Conservation (phyloP, 35 echinoderm and acorn worm genomes). For the Lytechinus variegatus region DNA sequence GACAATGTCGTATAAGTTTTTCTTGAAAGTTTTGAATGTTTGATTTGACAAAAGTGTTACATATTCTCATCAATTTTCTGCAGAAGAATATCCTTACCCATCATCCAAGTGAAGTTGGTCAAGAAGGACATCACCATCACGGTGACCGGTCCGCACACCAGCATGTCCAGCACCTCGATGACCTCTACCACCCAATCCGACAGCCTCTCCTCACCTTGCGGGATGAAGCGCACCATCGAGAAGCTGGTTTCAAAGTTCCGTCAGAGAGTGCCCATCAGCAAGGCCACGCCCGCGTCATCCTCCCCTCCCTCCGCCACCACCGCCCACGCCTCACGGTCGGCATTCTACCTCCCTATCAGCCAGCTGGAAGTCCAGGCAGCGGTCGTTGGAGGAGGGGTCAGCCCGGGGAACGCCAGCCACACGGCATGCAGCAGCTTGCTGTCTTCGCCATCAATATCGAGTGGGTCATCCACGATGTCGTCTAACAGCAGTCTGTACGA, state of each 20-base stretch:
- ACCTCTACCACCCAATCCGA: conserved; percentile 21
- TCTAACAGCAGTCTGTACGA: conserved; percentile 48
- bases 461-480: conserved; percentile 36
- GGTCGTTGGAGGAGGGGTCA: background rate
- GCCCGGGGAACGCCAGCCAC: background rate
- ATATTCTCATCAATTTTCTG: background rate
- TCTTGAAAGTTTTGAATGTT: background rate
- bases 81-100: background rate
- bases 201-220: conserved; percentile 44
- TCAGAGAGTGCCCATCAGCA: conserved; percentile 37
- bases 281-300: background rate
- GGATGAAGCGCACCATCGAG: conserved; percentile 59
- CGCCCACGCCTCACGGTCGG: background rate
- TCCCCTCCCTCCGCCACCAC: background rate
- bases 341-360: conserved; percentile 55
- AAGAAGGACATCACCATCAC: conserved; percentile 44
- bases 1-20: too few species aligned
- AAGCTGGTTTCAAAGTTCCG: conserved; percentile 72
- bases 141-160: conserved; percentile 16
- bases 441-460: conserved; percentile 29
- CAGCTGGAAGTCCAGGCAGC: conserved; percentile 48
- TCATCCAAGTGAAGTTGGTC: conserved; percentile 36
- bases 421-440: conserved; percentile 6
- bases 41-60: background rate
- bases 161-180: background rate